Evolutionary conservation across 2,888 invertebrate genomes (phyloP), one percentile per base, ranked within the genome.

Genomic region (Zygothrica quintamaculata): DNA sequence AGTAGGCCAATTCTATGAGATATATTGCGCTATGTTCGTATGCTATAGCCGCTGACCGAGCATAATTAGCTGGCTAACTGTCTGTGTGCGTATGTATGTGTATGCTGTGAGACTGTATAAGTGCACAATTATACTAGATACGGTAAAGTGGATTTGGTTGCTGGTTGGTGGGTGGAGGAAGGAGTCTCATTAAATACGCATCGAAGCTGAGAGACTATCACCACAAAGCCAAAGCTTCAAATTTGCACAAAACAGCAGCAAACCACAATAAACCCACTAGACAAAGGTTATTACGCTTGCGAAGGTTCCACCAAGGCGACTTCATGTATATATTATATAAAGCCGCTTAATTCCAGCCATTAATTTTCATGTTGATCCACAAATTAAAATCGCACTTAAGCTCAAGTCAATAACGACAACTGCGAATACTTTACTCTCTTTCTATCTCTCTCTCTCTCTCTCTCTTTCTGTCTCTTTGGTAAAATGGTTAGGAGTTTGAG

Each of bases 351-450:
- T 89, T 86, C 87, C 81, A 84, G 77, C 88, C 88, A 88, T 89
- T 88, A 88, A 88, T 86, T 89, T 88, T 84, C 80, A 88, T 84
- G 84, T 82, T 88, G 80, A 88, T 89, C 84, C 79, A 70, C 84
- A 88, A 87, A 87, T 87, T 88, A 77, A 87, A 87, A 78, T 88
- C 71, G 65, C 79, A 77, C 65, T 74, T 51, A 51, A 69, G 56
- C 31, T 22, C 42, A 18, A 36, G 26, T 55, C 58, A 37, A 44
- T 66, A 16, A 36, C 44, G 66, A 34, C 46, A 55, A 25, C 47
- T 47, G n/a, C 5, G 8, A 9, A 25, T 44, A 1, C 15, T 12
- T 46, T 1, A 22, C 13, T 39, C 26, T 7, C 13, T 7, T 16
- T 16, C 11, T 15, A 7, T 25, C 25, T 6, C 25, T 8, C 40